Percentiles rank a stretch among this genome's conserved stretches.
Conservation (phyloP, 2,113 vertebrate genomes). For the Tympanuchus pallidicinctus region DNA sequence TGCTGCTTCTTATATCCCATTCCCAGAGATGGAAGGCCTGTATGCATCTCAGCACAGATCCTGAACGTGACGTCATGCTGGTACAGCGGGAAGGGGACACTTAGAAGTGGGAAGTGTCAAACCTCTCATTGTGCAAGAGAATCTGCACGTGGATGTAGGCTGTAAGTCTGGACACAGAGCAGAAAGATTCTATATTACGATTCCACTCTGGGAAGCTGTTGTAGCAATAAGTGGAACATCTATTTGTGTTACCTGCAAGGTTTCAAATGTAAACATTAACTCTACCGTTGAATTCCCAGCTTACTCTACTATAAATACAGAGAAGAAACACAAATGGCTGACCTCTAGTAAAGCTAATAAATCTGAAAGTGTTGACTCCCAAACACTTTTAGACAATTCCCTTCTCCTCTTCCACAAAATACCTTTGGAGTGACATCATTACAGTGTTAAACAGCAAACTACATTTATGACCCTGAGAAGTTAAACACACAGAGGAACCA, state of each 20-base stretch:
- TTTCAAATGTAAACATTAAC: slow-evolving; percentile 61
- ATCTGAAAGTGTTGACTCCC: slow-evolving; percentile 59
- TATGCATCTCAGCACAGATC: not conserved
- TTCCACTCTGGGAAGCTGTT: slow-evolving; percentile 39
- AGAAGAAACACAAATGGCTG: slow-evolving; percentile 51
- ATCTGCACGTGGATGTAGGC: not conserved
- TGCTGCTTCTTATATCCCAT: not conserved
- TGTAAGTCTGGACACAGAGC: slow-evolving; percentile 23
- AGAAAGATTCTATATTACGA: slow-evolving; percentile 25
- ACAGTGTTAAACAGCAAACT: slow-evolving; percentile 68
- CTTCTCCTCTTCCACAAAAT: slow-evolving; percentile 48
- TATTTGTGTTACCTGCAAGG: not conserved
- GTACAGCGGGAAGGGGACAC: not conserved
- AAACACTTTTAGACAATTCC: slow-evolving; percentile 49
- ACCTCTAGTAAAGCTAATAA: slow-evolving; percentile 48
- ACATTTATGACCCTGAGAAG: slow-evolving; percentile 73
- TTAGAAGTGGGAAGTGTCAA: slow-evolving; percentile 33
- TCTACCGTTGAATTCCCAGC: slow-evolving; percentile 59
- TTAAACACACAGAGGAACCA: slow-evolving; percentile 79
- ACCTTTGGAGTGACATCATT: slow-evolving; percentile 51
- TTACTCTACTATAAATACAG: slow-evolving; percentile 42
- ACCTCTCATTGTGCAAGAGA: not conserved
- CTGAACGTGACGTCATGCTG: not conserved
- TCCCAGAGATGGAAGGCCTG: not conserved
- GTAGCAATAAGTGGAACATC: slow-evolving; percentile 50